Percentiles rank a stretch among this genome's conserved stretches.
Evolutionary conservation across 2,888 invertebrate genomes (phyloP).

Genomic region (Amphipyra tragopoginis): DNA sequence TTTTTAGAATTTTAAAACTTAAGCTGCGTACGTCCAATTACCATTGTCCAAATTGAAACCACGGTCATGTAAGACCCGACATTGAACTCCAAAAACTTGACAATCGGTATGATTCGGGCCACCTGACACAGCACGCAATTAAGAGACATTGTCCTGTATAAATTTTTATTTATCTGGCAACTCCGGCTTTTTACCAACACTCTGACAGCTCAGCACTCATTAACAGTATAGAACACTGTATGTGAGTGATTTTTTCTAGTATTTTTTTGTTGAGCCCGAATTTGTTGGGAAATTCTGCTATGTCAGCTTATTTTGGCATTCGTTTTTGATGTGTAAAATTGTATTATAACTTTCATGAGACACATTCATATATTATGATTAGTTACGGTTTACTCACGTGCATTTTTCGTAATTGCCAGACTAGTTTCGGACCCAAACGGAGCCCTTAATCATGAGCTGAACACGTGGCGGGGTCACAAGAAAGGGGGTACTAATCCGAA

Average conservation of each 20-base stretch:
- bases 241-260: constrained; percentile 49
- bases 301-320: constrained; percentile 37
- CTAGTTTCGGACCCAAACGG: no score
- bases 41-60: background rate
- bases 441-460: no score
- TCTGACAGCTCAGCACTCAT: constrained; percentile 61
- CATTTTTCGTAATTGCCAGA: no score
- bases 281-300: constrained; percentile 36
- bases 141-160: constrained; percentile 75
- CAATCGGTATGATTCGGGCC: constrained; percentile 52
- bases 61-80: constrained; percentile 6
- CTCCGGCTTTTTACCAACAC: constrained; percentile 60
- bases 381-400: no score
- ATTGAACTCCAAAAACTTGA: constrained; percentile 41
- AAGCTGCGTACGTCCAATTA: no score
- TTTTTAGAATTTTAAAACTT: no score
- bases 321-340: constrained; percentile 27
- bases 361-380: no score
- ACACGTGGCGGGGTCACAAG: no score
- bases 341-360: no score
- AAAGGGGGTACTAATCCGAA: no score
- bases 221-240: constrained; percentile 49
- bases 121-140: constrained; percentile 72
- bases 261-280: constrained; percentile 27
- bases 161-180: constrained; percentile 72